Base-by-base conservation (phyloP, 2,113 vertebrate species). In the Dicaeum eximium region DNA sequence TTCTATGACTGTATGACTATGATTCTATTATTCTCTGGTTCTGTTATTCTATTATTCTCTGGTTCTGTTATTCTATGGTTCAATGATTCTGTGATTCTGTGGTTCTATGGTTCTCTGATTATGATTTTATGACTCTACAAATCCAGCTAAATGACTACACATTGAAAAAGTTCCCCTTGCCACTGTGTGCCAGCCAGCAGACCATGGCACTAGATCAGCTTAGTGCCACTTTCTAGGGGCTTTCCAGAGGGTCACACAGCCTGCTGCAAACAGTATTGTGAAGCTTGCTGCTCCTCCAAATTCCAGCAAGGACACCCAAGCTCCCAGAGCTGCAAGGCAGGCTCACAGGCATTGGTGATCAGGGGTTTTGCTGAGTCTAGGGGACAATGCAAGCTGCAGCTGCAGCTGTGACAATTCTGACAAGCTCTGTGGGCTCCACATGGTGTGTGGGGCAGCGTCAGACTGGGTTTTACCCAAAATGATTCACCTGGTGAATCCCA, bases 51-150 rank as follows among this genome's bases (percentile, higher is more conserved):
- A 1, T 37, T 22, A 4, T 2, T n/a, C 18, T 23, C n/a, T n/a
- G n/a, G n/a, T n/a, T n/a, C n/a, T n/a, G n/a, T n/a, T n/a, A 13
- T 6, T 15, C 22, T 22, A 0, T 58, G 2, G 4, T 1, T 35
- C 40, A 10, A 0, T 47, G 5, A 22, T 2, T 51, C 20, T 51
- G 1, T 30, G 8, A 10, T 0, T 37, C 6, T 13, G 0, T 37
- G 16, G 4, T 3, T 38, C 78, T 14, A 0, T 37, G 12, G 2
- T 2, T 65, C 40, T 13, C 0, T 45, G 6, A 22, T 6, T 10
- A 1, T 31, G 13, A 70, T 35, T 60, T 3, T 31, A 17, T 44
- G 18, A 13, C 25, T 64, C 31, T 11, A 9, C 20, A 35, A 33
- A 57, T 50, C 67, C 33, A 72, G 15, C 35, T 25, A 18, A 1